Percentiles rank a stretch among this genome's conserved stretches.
Conservation (phyloP, 2,797 vertebrate species). For the Anisognathus igniventris region DNA sequence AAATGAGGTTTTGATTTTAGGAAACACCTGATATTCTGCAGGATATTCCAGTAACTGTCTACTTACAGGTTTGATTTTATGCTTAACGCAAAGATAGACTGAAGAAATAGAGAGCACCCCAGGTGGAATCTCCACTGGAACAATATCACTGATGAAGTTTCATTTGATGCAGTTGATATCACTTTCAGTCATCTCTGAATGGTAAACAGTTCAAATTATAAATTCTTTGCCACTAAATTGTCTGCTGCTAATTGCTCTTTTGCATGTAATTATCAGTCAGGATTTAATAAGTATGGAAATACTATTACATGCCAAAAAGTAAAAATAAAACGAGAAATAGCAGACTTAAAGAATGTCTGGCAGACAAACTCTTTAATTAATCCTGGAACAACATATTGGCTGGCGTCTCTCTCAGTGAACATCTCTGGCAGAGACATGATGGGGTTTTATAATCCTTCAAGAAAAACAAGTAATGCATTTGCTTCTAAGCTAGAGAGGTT, state of each 20-base stretch:
- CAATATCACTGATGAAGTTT: slow-evolving; percentile 53
- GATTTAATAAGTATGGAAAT: slow-evolving; percentile 68
- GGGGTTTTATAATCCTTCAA: background rate
- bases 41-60: slow-evolving; percentile 23
- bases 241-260: slow-evolving; percentile 69
- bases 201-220: slow-evolving; percentile 69
- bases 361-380: slow-evolving; percentile 59
- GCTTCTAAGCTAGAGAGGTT: background rate
- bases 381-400: slow-evolving; percentile 28
- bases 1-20: slow-evolving; percentile 28
- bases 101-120: slow-evolving; percentile 49
- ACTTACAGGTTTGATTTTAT: slow-evolving; percentile 12
- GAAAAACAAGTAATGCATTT: background rate
- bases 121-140: slow-evolving; percentile 62
- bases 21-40: background rate
- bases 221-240: slow-evolving; percentile 69
- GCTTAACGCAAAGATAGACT: slow-evolving; percentile 47
- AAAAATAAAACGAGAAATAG: slow-evolving; percentile 59
- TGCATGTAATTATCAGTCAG: slow-evolving; percentile 55
- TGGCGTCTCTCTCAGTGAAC: background rate
- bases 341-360: slow-evolving; percentile 57
- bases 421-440: background rate
- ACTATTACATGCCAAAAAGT: slow-evolving; percentile 47
- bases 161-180: slow-evolving; percentile 57
- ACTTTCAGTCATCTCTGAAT: slow-evolving; percentile 67